Base-by-base conservation (phyloP, 2,797 vertebrate species). In the Sciurus carolinensis region DNA sequence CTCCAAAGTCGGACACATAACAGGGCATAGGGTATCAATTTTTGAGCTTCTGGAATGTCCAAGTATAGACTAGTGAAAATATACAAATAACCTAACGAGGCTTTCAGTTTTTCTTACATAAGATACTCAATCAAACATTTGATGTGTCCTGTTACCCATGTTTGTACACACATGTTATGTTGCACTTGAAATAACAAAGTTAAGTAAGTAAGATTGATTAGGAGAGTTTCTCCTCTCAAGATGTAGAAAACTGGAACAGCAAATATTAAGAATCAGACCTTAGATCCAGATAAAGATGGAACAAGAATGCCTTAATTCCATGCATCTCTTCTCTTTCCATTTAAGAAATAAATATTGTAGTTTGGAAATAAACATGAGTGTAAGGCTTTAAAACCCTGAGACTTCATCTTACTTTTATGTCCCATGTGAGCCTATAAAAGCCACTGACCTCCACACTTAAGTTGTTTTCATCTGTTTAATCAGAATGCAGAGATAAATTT, bases 1-100 rank as follows among this genome's bases (percentile, higher is more conserved):
- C 92, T 95, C 33, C 42, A 96, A 91, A 92, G 15, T 52, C 2
- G 8, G 92, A 42, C 14, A 22, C 39, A 88, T 64, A 71, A n/a
- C 15, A 67, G 30, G n/a, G 13, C 17, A 85, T 20, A 54, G 1
- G 36, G 3, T 59, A 59, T 59, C 7, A 59, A 26, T 22, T 59
- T 20, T 26, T 59, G 24, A 59, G 57, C 57, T 59, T 59, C 57
- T 59, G 24, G 9, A 59, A 59, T 59, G 24, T 59, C 26, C 57
- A 59, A 24, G 57, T 10, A 7, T 26, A 59, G 4, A 73, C 44
- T 90, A 85, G 20, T 90, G 24, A 95, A 87, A 69, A 20, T 57
- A 81, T 62, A 13, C 8, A 5, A 85, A 76, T 69, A 93, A 7
- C 71, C 95, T 91, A 9, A 28, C 22, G 33, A 59, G 9, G 57